phyloP scores from a whole-genome alignment of 1,140 invertebrate genomes.

The Danaus plexippus region DNA sequence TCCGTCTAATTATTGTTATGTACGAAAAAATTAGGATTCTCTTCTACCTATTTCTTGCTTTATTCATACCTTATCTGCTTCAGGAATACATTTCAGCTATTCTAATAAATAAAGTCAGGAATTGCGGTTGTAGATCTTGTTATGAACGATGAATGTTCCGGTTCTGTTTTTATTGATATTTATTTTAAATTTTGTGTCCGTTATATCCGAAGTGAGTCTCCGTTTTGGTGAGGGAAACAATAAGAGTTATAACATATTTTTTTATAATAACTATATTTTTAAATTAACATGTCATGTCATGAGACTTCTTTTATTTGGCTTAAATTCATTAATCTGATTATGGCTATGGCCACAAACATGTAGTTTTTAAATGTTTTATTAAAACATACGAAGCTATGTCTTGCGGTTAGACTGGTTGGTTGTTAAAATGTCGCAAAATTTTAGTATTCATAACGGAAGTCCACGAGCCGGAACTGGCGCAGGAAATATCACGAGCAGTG shows the following conservation, averaged over 20 bases:
- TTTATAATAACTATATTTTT: background rate
- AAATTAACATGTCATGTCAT: too few relatives aligned
- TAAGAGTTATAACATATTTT: background rate
- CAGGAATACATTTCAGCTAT: conserved; percentile 61
- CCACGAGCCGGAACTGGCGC: conserved; percentile 49
- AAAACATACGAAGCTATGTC: too few relatives aligned
- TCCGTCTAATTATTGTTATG: too few relatives aligned
- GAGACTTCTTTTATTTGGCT: background rate
- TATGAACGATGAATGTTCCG: conserved; percentile 34
- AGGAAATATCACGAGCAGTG: conserved; percentile 46
- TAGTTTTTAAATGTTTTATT: too few relatives aligned
- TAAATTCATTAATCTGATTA: too few relatives aligned
- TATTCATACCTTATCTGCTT: conserved; percentile 52
- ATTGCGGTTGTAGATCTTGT: conserved; percentile 37
- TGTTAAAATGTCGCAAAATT: conserved; percentile 13
- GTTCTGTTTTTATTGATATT: conserved; percentile 37
- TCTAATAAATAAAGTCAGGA: conserved; percentile 48
- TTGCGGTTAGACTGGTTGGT: too few relatives aligned
- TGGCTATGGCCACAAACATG: too few relatives aligned
- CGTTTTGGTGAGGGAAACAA: conserved; percentile 40
- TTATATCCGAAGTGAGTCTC: conserved; percentile 46
- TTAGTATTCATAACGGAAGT: conserved; percentile 61
- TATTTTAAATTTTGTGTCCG: conserved; percentile 42
- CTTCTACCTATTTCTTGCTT: conserved; percentile 48
- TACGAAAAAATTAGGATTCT: conserved; percentile 16